Conservation (phyloP, 2,113 vertebrate genomes). For the Lepisosteus osseus region DNA sequence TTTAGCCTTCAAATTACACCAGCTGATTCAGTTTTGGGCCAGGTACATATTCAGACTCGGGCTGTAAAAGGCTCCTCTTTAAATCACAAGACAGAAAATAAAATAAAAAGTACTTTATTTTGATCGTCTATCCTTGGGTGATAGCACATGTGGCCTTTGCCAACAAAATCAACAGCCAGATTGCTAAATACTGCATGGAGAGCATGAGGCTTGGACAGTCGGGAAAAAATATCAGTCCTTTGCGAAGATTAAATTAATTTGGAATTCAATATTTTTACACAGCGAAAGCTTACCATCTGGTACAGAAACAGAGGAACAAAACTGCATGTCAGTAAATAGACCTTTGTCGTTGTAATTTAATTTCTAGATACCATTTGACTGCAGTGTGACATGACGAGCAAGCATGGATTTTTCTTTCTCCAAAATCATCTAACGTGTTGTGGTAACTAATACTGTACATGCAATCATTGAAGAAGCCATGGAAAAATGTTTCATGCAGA, state of each 20-base stretch:
- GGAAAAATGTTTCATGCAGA: not conserved
- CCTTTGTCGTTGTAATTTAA: constrained; percentile 5
- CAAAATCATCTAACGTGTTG: not conserved
- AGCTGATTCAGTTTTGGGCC: too few relatives aligned
- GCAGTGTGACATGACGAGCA: not conserved
- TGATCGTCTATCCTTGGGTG: not conserved
- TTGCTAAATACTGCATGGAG: not conserved
- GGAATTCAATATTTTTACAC: constrained; percentile 17
- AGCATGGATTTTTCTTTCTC: not conserved
- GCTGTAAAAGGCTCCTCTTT: too few relatives aligned
- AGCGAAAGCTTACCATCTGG: constrained; percentile 2
- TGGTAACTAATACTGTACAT: not conserved
- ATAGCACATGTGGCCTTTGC: not conserved
- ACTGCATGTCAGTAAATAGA: not conserved
- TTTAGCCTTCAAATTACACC: too few relatives aligned
- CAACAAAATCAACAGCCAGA: not conserved
- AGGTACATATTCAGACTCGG: too few relatives aligned
- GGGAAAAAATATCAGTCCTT: not conserved
- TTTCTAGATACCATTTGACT: constrained; percentile 18
- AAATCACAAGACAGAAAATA: not conserved
- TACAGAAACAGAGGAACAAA: not conserved
- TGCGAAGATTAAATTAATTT: constrained; percentile 17
- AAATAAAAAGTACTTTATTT: not conserved
- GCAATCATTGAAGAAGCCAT: not conserved
- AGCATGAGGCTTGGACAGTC: not conserved